These are phyloP conservation scores for Dryomyza anilis DNA, from an alignment of 2,888 invertebrate genomes.

Conservation along the genomic window DNA sequence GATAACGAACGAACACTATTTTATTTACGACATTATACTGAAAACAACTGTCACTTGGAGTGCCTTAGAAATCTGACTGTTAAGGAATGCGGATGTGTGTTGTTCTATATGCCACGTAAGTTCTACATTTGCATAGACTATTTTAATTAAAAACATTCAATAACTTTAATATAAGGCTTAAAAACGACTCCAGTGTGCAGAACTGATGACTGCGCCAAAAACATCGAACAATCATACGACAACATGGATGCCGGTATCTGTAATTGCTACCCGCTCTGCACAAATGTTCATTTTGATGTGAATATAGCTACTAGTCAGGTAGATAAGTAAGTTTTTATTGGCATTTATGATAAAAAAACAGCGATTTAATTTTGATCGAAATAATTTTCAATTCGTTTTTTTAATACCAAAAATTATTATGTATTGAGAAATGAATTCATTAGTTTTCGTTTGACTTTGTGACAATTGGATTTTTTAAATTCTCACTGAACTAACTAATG, in stretches of 20 bases:
- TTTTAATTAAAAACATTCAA: too few relatives aligned
- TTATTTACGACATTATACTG: constrained; percentile 5
- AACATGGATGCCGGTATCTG: constrained; percentile 4
- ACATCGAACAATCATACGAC: constrained; percentile 5
- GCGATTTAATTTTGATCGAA: too few relatives aligned
- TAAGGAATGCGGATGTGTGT: background rate
- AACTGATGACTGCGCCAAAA: background rate
- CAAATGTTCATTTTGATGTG: background rate
- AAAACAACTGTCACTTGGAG: constrained; percentile 7
- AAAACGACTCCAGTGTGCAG: background rate
- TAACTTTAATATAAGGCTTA: too few relatives aligned
- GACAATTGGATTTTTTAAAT: too few relatives aligned
- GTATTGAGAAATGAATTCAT: too few relatives aligned
- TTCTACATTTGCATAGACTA: too few relatives aligned
- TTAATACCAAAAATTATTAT: too few relatives aligned
- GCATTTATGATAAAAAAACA: too few relatives aligned
- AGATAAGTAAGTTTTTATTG: too few relatives aligned
- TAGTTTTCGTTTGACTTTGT: too few relatives aligned
- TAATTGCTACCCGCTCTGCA: constrained; percentile 4
- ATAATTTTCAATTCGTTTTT: too few relatives aligned
- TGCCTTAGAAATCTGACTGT: constrained; percentile 5
- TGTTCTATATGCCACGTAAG: constrained; percentile 9
- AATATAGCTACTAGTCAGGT: background rate
- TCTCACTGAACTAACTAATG: too few relatives aligned
- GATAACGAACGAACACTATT: background rate